Evolutionary conservation across 2,113 vertebrate species (phyloP), one percentile per base, ranked within the genome.

Genomic region (Proteles cristata): DNA sequence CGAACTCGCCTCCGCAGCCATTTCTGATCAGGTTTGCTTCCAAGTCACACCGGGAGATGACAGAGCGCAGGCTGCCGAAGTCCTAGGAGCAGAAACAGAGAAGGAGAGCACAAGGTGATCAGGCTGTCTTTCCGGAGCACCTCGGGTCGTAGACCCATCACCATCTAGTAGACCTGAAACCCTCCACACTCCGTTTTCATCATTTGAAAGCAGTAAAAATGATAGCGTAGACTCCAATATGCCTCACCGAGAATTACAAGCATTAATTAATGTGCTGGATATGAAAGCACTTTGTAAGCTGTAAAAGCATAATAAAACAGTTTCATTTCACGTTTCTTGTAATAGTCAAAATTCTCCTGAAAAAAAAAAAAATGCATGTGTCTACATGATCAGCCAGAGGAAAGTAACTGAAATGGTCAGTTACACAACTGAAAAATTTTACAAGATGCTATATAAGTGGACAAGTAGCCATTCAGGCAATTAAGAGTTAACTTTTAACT

Each of bases 1-100:
- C 99, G 0, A 98, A 99, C 63, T 97, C 98, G 0, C 85, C 90
- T 0, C 96, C 98, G 43, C 99, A 99, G 97, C 99, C 99, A 0
- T 99, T 99, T 19, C 96, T 98, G 43, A 99, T 48, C 90, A 99
- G 98, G 98, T 99, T 99, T 58, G 98, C 98, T 90, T 92, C 98
- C 85, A 99, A 98, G 97, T 99, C 99, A 5, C 99, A 99, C 2
- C 99, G 98, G 0, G 99, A 99, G 0, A 97, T 98, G 97, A 99
- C 97, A 1, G 99, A 99, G 83, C 98, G 98, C 0, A 98, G 98
- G 92, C 97, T 99, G 94, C 99, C 98, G 0, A 99, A 99, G 84
- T 99, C 99, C 99, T 99, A 94, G 4, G n/a, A 73, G 23, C 7
- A 33, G 58, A 91, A 68, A 81, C 63, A 96, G 0, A 3, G 63